These are phyloP conservation scores for Formica aserva DNA, from an alignment of 2,888 invertebrate species.

Conservation along the genomic window DNA sequence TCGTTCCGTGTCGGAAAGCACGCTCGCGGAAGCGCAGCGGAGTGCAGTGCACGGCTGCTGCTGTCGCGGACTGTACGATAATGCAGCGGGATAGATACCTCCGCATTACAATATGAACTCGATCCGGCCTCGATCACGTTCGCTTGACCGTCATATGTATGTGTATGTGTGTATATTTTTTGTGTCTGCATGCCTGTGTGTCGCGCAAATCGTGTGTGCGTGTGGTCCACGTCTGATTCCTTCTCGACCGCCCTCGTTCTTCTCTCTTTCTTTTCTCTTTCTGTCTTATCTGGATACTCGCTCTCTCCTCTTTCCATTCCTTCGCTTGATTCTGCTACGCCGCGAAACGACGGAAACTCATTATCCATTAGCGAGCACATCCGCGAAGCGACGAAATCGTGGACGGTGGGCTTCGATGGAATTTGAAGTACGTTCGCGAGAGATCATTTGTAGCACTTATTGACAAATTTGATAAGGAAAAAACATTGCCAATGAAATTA, in stretches of 20 bases:
- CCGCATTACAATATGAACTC: slow-evolving; percentile 84
- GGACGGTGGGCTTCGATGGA: not conserved
- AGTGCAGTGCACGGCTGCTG: slow-evolving; percentile 76
- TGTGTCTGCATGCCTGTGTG: slow-evolving; percentile 74
- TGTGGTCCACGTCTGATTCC: slow-evolving; percentile 83
- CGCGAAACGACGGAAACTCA: slow-evolving; percentile 78
- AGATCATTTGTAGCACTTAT: not conserved
- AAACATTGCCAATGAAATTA: too few relatives aligned
- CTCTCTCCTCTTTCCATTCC: slow-evolving; percentile 45
- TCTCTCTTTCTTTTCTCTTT: slow-evolving; percentile 29
- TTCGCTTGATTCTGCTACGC: slow-evolving; percentile 27
- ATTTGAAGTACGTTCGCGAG: not conserved
- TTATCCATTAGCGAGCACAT: slow-evolving; percentile 72
- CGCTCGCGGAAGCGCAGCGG: slow-evolving; percentile 79
- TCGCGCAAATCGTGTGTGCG: slow-evolving; percentile 74
- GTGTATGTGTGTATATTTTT: slow-evolving; percentile 76
- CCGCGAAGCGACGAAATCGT: slow-evolving; percentile 26
- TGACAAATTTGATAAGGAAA: too few relatives aligned
- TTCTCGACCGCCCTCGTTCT: slow-evolving; percentile 36
- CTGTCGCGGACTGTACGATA: slow-evolving; percentile 83
- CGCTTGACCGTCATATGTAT: slow-evolving; percentile 77
- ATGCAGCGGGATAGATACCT: slow-evolving; percentile 81
- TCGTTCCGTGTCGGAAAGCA: slow-evolving; percentile 66
- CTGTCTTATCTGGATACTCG: slow-evolving; percentile 33
- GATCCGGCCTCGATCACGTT: slow-evolving; percentile 85